Evolutionary conservation across 2,888 invertebrate species (phyloP).

Genomic region (Podotricha telesiphe): DNA sequence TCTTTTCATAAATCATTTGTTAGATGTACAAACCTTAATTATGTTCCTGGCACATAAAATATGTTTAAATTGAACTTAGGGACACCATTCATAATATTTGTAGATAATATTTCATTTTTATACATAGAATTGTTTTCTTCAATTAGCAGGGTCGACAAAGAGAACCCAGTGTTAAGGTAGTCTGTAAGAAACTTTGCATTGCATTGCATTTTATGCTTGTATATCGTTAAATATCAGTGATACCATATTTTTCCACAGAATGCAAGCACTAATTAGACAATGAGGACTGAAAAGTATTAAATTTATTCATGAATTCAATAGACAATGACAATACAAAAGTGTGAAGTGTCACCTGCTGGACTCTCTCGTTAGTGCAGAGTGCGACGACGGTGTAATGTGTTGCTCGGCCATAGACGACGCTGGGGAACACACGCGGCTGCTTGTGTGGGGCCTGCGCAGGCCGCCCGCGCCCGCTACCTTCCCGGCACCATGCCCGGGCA

Average conservation of each 20-base stretch:
- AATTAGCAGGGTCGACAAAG: too few relatives aligned
- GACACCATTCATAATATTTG: too few relatives aligned
- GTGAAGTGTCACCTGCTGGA: slow-evolving; percentile 73
- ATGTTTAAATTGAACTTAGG: too few relatives aligned
- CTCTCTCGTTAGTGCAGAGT: slow-evolving; percentile 89
- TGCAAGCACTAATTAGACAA: background rate
- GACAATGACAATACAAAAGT: background rate
- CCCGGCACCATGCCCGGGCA: slow-evolving; percentile 82
- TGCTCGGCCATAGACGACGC: slow-evolving; percentile 96
- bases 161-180: too few relatives aligned
- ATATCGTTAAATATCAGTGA: too few relatives aligned
- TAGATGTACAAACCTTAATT: too few relatives aligned
- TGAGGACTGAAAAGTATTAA: background rate
- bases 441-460: slow-evolving; percentile 83
- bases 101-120: too few relatives aligned
- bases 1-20: too few relatives aligned
- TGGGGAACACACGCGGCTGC: slow-evolving; percentile 86
- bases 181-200: background rate
- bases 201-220: too few relatives aligned
- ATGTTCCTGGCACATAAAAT: too few relatives aligned
- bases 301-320: background rate
- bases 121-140: too few relatives aligned
- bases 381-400: slow-evolving; percentile 90
- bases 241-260: too few relatives aligned
- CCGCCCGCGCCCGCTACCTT: slow-evolving; percentile 84